phyloP scores from a whole-genome alignment of 2,797 vertebrate genomes.

The Gallinago nigripennis region DNA sequence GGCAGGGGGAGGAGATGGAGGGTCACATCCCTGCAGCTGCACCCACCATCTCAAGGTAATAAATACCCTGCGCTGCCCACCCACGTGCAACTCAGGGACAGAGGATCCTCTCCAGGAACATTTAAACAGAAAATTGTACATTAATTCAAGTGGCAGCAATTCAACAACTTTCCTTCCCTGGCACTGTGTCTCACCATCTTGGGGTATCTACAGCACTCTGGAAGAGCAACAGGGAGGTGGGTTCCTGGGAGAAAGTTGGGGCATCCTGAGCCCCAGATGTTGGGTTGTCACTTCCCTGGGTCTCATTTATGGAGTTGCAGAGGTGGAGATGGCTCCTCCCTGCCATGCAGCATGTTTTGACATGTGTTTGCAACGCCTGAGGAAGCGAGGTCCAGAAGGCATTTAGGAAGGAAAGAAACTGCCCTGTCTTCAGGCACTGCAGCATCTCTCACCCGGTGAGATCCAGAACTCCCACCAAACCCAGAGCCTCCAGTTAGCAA shows the following conservation, averaged over 20 bases:
- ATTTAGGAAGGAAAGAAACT: not conserved
- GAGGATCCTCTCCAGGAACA: not conserved
- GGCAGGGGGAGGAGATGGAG: not conserved
- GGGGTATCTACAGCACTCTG: not conserved
- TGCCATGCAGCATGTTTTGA: accelerated
- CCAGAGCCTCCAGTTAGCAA: not conserved
- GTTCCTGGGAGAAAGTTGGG: not conserved
- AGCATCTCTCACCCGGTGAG: not conserved
- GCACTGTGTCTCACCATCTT: not conserved
- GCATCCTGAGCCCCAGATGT: not conserved
- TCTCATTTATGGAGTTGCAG: not conserved
- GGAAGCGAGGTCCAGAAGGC: not conserved
- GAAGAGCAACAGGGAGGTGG: not conserved
- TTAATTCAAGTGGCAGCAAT: not conserved
- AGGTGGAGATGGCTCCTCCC: not conserved
- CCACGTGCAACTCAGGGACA: accelerated
- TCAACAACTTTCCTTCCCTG: not conserved
- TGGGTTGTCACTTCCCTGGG: not conserved
- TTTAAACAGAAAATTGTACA: not conserved
- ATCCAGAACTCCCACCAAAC: not conserved
- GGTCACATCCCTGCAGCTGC: not conserved
- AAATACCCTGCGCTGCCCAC: not conserved
- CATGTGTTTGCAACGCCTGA: accelerated
- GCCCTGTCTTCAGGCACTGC: not conserved
- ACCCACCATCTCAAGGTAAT: not conserved